Evolutionary conservation across 2,888 invertebrate species (phyloP), one percentile per base, ranked within the genome.

Genomic region (Callyntrura sp.): DNA sequence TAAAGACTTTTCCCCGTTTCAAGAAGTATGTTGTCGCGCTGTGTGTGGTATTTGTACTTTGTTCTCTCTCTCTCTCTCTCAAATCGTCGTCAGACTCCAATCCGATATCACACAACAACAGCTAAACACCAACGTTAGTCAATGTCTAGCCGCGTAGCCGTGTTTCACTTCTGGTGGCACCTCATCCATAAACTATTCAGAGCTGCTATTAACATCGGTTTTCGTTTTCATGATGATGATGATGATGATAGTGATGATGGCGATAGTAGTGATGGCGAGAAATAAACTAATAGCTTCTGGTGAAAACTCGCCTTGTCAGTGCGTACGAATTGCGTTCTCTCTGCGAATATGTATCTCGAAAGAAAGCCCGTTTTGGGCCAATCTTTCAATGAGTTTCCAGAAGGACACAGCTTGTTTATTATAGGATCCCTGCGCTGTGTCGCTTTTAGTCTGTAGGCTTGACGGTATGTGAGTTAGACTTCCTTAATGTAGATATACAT

Each of bases 151-250:
- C 43, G 70, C 3, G 43, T 70, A 9, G 6, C 3, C 65, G 28
- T 70, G 45, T 48, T 73, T 48, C 48, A 12, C 73, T 48, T 48
- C 9, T 73, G 17, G 45, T 73, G 73, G 48, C 48, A 73, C 23
- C 48, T 73, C 28, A 48, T 23, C 73, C 73, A 73, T 73, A 73
- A 73, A 73, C 17, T 73, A 73, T 73, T 73, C 73, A 73, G 23
- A 48, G 73, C 73, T 48, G 23, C 73, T 48, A 73, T 73, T 73
- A 73, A 73, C 73, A 73, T 73, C 48, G 45, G 73, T 73, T 73
- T 73, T 73, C 73, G 73, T 45, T 35, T 35, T 35, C 45, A 48
- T 70, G 43, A 17, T 70, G 43, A 70, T 70, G 43, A 65, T 25
- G 14, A 60, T 1, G 25, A 62, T n/a, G n/a, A n/a, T n/a, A n/a